phyloP scores from a whole-genome alignment of 92 coral and sea anemone genomes.

The Epizoanthus scotinus region DNA sequence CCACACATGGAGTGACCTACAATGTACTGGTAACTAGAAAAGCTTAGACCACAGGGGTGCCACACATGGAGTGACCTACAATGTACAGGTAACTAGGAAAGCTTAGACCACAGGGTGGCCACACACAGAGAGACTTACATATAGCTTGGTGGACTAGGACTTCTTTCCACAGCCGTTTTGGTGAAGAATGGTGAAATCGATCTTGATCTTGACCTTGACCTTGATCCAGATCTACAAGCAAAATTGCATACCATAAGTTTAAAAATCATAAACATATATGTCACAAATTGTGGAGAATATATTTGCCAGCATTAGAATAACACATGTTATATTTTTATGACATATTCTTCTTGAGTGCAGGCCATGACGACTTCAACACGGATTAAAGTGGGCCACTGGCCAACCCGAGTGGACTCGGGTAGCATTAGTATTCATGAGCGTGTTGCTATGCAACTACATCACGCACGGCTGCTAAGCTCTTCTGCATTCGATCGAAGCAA shows the following conservation, averaged over 20 bases:
- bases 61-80: background rate
- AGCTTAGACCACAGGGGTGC: background rate
- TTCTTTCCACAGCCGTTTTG: conserved; percentile 55
- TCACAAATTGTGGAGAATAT: background rate
- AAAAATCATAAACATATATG: background rate
- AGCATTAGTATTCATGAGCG: too few relatives aligned
- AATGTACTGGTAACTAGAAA: too few relatives aligned
- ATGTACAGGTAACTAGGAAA: conserved; percentile 51
- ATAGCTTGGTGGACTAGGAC: conserved; percentile 87
- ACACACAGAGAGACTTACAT: conserved; percentile 56
- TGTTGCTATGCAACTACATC: too few relatives aligned
- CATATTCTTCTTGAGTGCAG: too few relatives aligned
- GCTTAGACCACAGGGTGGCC: background rate
- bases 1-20: background rate
- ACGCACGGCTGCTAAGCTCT: too few relatives aligned
- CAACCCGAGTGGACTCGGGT: too few relatives aligned
- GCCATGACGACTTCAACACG: too few relatives aligned
- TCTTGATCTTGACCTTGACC: conserved; percentile 65
- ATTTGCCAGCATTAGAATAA: too few relatives aligned
- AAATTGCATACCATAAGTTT: background rate
- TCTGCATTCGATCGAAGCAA: too few relatives aligned
- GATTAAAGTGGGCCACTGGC: too few relatives aligned
- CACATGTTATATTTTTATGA: too few relatives aligned
- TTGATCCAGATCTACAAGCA: conserved; percentile 25
- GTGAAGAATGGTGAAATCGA: conserved; percentile 70